phyloP scores from a whole-genome alignment of 2,113 vertebrate genomes.

The Mungos mungo region DNA sequence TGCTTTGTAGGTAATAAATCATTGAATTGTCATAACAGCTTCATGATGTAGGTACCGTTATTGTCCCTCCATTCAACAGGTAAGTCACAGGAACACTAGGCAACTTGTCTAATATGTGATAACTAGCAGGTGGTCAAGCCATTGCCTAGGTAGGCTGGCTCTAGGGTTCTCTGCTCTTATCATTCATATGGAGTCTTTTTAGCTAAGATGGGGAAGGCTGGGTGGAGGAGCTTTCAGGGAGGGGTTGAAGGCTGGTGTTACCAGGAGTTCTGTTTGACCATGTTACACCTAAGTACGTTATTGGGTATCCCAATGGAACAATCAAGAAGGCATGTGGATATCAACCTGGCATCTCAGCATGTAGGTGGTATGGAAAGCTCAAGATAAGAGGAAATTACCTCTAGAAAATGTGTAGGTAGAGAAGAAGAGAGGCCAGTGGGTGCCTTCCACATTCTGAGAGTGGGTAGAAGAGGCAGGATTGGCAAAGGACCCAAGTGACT shows the following conservation, averaged over 20 bases:
- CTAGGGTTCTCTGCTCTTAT: not conserved
- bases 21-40: not conserved
- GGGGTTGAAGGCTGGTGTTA: not conserved
- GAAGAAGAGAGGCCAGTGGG: not conserved
- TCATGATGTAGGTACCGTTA: not conserved
- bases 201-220: no score
- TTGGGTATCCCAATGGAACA: not conserved
- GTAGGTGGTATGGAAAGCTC: not conserved
- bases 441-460: not conserved
- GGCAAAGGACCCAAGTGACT: not conserved
- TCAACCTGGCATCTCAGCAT: not conserved
- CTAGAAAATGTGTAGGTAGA: not conserved
- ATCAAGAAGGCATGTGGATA: not conserved
- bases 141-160: no score
- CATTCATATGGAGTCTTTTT: accelerated
- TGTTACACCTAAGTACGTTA: not conserved
- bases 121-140: not conserved
- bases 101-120: not conserved
- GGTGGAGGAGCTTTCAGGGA: not conserved
- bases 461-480: not conserved
- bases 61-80: not conserved
- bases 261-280: not conserved
- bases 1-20: not conserved
- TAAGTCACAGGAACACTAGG: not conserved
- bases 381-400: not conserved